A percentile compares a stretch with the other conserved stretches of the same genome.
phyloP scores from a whole-genome alignment of 2,797 vertebrate genomes.

The Melanogrammus aeglefinus region DNA sequence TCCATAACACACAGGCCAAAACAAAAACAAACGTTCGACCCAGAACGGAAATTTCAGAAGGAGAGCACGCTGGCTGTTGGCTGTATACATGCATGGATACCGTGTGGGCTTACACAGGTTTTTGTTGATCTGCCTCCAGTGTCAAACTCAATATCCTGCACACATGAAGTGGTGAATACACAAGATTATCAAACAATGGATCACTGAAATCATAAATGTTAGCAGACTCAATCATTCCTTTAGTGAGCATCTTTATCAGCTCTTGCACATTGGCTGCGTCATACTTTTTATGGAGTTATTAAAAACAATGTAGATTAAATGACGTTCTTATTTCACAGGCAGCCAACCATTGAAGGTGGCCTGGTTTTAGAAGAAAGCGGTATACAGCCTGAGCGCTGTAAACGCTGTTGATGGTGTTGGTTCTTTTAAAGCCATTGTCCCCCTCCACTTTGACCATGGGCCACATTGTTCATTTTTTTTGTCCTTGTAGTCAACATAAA shows the following conservation, averaged over 20 bases:
- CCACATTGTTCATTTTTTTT: background rate
- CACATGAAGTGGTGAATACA: background rate
- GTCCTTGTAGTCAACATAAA: background rate
- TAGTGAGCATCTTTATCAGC: background rate
- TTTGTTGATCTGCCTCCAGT: background rate
- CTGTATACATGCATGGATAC: background rate
- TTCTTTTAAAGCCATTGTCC: background rate
- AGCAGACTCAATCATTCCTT: background rate
- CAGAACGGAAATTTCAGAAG: no score
- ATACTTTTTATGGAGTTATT: constrained; percentile 4
- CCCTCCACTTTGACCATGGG: no score
- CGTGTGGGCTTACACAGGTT: background rate
- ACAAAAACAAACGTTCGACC: no score
- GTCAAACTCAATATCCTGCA: background rate
- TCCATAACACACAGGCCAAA: no score
- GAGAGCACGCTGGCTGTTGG: no score
- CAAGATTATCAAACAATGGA: background rate
- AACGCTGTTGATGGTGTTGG: background rate
- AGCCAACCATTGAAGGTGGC: background rate
- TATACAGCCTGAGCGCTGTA: background rate
- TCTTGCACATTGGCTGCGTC: background rate
- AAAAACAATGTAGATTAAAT: constrained; percentile 9
- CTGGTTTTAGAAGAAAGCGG: background rate
- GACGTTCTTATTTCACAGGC: background rate
- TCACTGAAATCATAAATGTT: background rate